These are phyloP conservation scores for Dynastes hyllus DNA, from an alignment of 2,888 invertebrate genomes.

Conservation along the genomic window DNA sequence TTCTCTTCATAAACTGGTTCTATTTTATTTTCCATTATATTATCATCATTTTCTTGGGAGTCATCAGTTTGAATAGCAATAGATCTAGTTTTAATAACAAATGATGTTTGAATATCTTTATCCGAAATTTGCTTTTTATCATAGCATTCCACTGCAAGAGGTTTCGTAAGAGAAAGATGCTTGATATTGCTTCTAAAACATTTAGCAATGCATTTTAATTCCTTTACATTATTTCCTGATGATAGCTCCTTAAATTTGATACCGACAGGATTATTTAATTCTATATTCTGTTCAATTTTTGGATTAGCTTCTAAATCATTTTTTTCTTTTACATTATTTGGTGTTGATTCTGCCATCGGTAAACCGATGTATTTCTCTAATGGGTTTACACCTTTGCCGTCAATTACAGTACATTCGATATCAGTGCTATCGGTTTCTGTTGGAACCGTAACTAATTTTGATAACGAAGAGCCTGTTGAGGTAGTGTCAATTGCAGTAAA, in stretches of 20 bases:
- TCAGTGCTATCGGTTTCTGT: conserved; percentile 43
- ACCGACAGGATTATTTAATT: not conserved
- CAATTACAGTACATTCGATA: conserved; percentile 42
- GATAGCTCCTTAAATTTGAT: not conserved
- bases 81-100: conserved; percentile 49
- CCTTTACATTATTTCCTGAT: conserved; percentile 16
- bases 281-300: not conserved
- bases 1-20: conserved; percentile 32
- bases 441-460: conserved; percentile 29
- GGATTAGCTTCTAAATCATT: not conserved
- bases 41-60: conserved; percentile 31
- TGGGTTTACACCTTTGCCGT: conserved; percentile 40
- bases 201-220: conserved; percentile 46
- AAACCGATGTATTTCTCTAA: conserved; percentile 54
- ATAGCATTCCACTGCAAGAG: conserved; percentile 54
- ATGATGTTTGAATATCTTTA: conserved; percentile 56
- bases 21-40: conserved; percentile 33
- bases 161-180: conserved; percentile 53
- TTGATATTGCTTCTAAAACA: conserved; percentile 50
- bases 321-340: conserved; percentile 36
- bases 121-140: conserved; percentile 36
- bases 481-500: conserved; percentile 43
- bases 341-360: conserved; percentile 60
- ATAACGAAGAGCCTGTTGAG: conserved; percentile 45
- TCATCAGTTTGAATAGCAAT: conserved; percentile 59